These are phyloP conservation scores for Tenthredo amoena DNA, from an alignment of 2,888 invertebrate species.

Conservation along the genomic window DNA sequence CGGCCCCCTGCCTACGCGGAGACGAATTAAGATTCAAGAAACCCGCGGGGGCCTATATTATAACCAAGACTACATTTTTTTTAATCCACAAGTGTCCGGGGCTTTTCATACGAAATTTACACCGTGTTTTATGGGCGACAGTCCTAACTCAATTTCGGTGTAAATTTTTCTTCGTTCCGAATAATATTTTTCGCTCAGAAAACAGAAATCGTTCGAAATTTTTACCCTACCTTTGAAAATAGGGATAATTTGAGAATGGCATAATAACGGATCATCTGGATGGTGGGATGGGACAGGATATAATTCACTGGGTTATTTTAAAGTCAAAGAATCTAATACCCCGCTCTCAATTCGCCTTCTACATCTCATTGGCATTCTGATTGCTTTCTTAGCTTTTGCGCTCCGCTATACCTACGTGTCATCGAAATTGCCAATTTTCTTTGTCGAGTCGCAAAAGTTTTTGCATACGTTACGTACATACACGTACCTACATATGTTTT, in stretches of 20 bases:
- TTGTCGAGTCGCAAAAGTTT: neutral
- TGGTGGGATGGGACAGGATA: neutral
- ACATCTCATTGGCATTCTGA: conserved; percentile 39
- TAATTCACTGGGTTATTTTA: neutral
- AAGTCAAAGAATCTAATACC: neutral
- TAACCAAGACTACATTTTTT: conserved; percentile 21
- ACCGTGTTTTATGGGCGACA: neutral
- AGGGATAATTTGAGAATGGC: neutral
- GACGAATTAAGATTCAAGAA: conserved; percentile 38
- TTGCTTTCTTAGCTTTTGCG: conserved; percentile 26
- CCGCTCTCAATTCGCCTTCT: neutral
- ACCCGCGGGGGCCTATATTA: neutral
- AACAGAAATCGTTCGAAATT: neutral
- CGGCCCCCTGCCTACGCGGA: conserved; percentile 5
- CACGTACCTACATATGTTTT: neutral
- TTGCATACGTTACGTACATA: neutral
- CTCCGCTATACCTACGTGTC: conserved; percentile 3
- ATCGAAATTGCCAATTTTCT: conserved; percentile 45
- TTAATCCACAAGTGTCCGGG: neutral
- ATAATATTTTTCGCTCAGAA: neutral
- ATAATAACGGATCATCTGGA: neutral
- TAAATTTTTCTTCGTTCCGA: neutral
- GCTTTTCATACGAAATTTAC: neutral
- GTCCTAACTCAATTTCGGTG: neutral
- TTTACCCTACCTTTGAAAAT: neutral